Evolutionary conservation across 92 coral and sea anemone genomes (phyloP).

Genomic region (Phenganax stokvisi): DNA sequence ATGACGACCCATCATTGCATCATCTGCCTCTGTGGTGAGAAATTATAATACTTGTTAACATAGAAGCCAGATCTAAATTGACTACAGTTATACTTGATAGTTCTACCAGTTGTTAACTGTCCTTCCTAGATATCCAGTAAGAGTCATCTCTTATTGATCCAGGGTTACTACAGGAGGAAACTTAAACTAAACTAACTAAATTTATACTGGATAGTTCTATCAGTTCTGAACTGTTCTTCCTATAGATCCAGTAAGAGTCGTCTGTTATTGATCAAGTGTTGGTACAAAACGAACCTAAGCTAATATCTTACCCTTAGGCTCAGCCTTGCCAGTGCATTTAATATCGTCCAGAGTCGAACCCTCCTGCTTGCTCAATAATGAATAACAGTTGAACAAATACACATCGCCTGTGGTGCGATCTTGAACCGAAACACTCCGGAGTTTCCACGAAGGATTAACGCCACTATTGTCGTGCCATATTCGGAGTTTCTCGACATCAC

Average conservation of each 20-base stretch:
- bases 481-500: conserved; percentile 64
- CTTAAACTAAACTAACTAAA: background rate
- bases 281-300: background rate
- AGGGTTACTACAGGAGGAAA: background rate
- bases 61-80: background rate
- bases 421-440: conserved; percentile 74
- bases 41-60: background rate
- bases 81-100: background rate
- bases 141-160: background rate
- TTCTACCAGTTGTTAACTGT: background rate
- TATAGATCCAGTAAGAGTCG: background rate
- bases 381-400: conserved; percentile 73
- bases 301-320: conserved; percentile 61
- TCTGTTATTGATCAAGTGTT: background rate
- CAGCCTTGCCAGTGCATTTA: conserved; percentile 67
- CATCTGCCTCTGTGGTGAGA: conserved; percentile 74
- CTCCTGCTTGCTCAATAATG: conserved; percentile 71
- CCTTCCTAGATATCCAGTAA: background rate
- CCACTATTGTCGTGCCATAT: conserved; percentile 92
- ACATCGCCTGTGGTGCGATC: conserved; percentile 79
- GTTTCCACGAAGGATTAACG: conserved; percentile 78
- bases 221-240: conserved; percentile 5
- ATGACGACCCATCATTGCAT: conserved; percentile 72
- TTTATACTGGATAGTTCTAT: background rate
- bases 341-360: conserved; percentile 63